Evolutionary conservation across 2,888 invertebrate genomes (phyloP).

Genomic region (Metopia argyrocephala): DNA sequence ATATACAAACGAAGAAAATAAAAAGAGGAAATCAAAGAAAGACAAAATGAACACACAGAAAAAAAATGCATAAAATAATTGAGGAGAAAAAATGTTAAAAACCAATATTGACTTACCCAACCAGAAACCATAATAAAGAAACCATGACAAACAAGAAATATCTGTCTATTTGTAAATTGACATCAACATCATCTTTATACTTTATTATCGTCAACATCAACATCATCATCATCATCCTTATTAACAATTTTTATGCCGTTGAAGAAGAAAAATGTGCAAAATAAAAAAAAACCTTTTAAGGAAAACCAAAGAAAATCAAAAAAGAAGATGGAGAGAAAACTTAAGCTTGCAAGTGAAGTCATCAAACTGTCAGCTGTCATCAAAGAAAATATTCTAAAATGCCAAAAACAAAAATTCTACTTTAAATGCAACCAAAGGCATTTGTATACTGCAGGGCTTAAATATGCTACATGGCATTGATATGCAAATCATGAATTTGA

Average conservation of each 20-base stretch:
- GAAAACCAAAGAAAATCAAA: neutral
- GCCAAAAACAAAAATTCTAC: neutral
- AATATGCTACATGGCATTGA: too few species aligned
- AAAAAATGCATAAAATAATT: neutral
- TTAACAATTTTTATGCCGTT: neutral
- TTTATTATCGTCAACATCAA: neutral
- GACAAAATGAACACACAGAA: neutral
- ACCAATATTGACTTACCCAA: neutral
- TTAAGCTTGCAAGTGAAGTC: conserved; percentile 28
- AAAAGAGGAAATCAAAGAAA: too few species aligned
- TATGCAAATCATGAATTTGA: too few species aligned
- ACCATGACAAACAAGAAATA: neutral
- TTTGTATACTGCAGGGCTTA: neutral
- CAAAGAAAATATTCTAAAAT: conserved; percentile 13
- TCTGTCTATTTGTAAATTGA: neutral
- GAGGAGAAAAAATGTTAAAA: neutral
- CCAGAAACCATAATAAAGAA: conserved; percentile 4
- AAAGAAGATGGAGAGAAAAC: neutral
- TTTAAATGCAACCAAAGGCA: neutral
- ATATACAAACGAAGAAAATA: too few species aligned
- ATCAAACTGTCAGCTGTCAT: conserved; percentile 32
- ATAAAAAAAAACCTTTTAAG: neutral
- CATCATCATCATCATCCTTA: neutral
- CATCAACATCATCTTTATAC: neutral
- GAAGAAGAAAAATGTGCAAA: neutral